Evolutionary conservation across 2,113 vertebrate species (phyloP).

Genomic region (Tetraodon nigroviridis): DNA sequence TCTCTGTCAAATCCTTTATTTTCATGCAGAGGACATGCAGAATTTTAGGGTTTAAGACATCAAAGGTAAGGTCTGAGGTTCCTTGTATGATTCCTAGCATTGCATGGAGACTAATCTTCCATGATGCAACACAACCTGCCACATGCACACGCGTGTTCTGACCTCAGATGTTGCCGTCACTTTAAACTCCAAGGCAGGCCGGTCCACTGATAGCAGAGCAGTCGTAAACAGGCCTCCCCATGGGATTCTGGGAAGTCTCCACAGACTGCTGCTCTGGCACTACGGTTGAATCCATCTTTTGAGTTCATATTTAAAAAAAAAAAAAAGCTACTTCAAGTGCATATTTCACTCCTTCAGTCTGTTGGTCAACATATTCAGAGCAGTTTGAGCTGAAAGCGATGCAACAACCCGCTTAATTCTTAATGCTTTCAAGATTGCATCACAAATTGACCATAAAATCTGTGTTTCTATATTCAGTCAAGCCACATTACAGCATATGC

Average conservation of each 20-base stretch:
- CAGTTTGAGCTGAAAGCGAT: conserved; percentile 26
- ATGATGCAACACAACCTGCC: conserved; percentile 12
- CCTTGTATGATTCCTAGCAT: conserved; percentile 22
- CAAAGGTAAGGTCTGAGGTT: conserved; percentile 13
- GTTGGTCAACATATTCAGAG: conserved; percentile 20
- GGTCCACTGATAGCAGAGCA: conserved; percentile 59
- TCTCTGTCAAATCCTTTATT: too few relatives aligned
- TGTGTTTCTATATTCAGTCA: conserved; percentile 52
- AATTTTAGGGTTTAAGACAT: conserved; percentile 8
- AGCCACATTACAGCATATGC: conserved; percentile 31
- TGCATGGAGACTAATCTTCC: conserved; percentile 17
- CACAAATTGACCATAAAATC: conserved; percentile 61
- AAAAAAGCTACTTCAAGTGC: conserved; percentile 10
- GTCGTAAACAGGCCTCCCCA: conserved; percentile 68
- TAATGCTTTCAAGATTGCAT: conserved; percentile 37
- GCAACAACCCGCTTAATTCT: conserved; percentile 25
- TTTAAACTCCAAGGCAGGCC: conserved; percentile 74
- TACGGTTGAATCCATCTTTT: conserved; percentile 54
- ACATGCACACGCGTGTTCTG: conserved; percentile 57
- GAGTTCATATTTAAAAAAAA: conserved; percentile 16
- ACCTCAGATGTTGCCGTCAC: conserved; percentile 64
- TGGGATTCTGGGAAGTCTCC: conserved; percentile 66
- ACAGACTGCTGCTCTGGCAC: conserved; percentile 56
- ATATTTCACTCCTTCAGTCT: conserved; percentile 14
- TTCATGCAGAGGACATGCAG: too few relatives aligned